phyloP scores from a whole-genome alignment of 2,113 vertebrate species.

The Spea bombifrons region DNA sequence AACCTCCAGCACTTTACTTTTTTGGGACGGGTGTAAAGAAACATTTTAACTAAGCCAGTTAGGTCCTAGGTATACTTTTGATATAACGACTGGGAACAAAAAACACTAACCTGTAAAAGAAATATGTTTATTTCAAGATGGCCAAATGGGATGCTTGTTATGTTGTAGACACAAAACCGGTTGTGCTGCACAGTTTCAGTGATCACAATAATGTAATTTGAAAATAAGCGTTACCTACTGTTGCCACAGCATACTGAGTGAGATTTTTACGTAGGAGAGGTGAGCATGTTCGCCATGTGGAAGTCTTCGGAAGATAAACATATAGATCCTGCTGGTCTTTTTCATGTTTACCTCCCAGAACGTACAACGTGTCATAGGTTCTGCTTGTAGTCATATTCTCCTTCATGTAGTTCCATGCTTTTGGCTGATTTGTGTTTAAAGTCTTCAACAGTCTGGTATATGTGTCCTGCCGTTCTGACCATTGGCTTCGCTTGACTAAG shows the following conservation, averaged over 20 bases:
- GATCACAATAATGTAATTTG: neutral
- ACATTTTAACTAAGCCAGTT: no score
- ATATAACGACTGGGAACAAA: no score
- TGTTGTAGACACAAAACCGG: no score
- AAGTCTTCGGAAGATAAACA: slow-evolving; percentile 75
- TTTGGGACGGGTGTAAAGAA: no score
- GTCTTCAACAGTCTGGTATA: slow-evolving; percentile 66
- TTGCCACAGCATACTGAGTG: slow-evolving; percentile 81
- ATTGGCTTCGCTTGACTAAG: slow-evolving; percentile 66
- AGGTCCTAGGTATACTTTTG: no score
- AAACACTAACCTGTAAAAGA: no score
- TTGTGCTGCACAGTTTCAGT: neutral
- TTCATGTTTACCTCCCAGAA: slow-evolving; percentile 81
- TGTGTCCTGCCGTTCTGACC: slow-evolving; percentile 61
- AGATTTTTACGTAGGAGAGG: slow-evolving; percentile 79
- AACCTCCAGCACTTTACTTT: no score
- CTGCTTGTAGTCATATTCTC: slow-evolving; percentile 56
- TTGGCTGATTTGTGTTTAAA: slow-evolving; percentile 70
- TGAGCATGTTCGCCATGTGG: slow-evolving; percentile 74
- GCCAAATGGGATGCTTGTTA: no score
- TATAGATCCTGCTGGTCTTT: slow-evolving; percentile 75
- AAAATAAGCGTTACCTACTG: slow-evolving; percentile 74
- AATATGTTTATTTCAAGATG: no score
- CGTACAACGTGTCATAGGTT: slow-evolving; percentile 72
- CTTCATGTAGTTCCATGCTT: slow-evolving; percentile 65